A percentile compares a stretch with the other conserved stretches of the same genome.
These are phyloP conservation scores for Patiria miniata DNA, from an alignment of 35 echinoderm and acorn worm species.

Conservation along the genomic window DNA sequence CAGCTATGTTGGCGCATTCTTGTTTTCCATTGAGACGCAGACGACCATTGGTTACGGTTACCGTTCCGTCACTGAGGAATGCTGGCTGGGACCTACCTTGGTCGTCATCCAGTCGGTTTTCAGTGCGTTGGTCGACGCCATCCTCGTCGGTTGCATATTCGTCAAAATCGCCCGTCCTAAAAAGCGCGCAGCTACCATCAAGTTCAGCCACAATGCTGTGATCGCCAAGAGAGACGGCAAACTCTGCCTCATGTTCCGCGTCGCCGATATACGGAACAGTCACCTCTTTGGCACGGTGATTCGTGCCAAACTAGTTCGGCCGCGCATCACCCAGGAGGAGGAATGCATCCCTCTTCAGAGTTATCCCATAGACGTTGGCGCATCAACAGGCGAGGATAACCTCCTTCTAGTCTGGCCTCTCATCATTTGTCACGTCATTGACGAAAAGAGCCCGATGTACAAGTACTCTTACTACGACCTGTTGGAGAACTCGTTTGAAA, in stretches of 20 bases:
- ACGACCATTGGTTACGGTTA: constrained; percentile 98
- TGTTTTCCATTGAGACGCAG: constrained; percentile 94
- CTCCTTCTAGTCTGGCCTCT: constrained; percentile 94
- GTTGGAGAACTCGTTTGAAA: constrained; percentile 73
- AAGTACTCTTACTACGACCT: constrained; percentile 61
- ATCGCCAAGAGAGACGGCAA: constrained; percentile 90
- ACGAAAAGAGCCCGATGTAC: constrained; percentile 85
- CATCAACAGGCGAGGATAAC: constrained; percentile 48
- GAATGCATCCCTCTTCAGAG: constrained; percentile 85
- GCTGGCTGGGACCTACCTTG: constrained; percentile 74
- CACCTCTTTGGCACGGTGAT: constrained; percentile 87
- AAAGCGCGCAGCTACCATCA: constrained; percentile 91
- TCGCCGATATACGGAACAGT: constrained; percentile 85
- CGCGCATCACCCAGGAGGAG: constrained; percentile 73
- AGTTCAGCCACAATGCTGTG: constrained; percentile 80
- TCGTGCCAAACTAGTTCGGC: constrained; percentile 72
- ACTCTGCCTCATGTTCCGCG: constrained; percentile 90
- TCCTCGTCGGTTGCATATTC: constrained; percentile 90
- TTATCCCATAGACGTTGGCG: constrained; percentile 68
- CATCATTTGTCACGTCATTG: constrained; percentile 82
- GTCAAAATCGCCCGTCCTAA: constrained; percentile 96
- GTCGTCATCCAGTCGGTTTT: constrained; percentile 96
- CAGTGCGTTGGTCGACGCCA: constrained; percentile 87
- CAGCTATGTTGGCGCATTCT: constrained; percentile 82
- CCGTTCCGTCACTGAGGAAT: constrained; percentile 77